A percentile compares a stretch with the other conserved stretches of the same genome.
phyloP scores from a whole-genome alignment of 37 sponge, comb jelly and placozoan genomes.

The Diacarnus erythraeanus region DNA sequence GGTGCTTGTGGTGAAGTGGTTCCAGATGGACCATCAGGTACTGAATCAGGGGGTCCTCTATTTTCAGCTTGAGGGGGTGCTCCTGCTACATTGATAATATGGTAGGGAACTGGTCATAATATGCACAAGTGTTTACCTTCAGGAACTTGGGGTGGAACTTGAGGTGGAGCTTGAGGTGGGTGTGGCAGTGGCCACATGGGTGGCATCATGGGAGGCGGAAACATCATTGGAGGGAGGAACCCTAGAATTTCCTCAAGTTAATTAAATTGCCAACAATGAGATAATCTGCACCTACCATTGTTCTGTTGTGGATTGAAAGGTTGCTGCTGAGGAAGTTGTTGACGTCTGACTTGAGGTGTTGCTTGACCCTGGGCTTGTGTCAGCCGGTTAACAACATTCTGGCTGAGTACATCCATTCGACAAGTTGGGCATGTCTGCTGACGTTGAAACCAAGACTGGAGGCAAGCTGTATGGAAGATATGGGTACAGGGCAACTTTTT shows the following conservation, averaged over 20 bases:
- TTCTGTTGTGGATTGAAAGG: constrained; percentile 1
- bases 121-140: too few relatives aligned
- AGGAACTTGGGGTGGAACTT: too few relatives aligned
- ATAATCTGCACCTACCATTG: background rate
- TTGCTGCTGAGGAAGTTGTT: constrained; percentile 18
- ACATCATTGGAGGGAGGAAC: background rate
- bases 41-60: too few relatives aligned
- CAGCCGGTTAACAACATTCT: background rate
- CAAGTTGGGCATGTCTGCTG: constrained; percentile 99
- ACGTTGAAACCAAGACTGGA: constrained; percentile 96
- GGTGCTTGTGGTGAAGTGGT: too few relatives aligned
- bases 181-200: background rate
- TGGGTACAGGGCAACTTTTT: constrained; percentile 97
- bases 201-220: background rate
- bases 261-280: background rate
- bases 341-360: constrained; percentile 5
- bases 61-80: too few relatives aligned
- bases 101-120: too few relatives aligned
- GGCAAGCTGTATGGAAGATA: constrained; percentile 94
- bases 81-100: too few relatives aligned
- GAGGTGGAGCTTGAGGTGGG: background rate
- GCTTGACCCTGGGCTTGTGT: background rate
- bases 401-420: constrained; percentile 52
- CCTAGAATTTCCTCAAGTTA: background rate
- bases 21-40: too few relatives aligned